phyloP scores from a whole-genome alignment of 35 echinoderm and acorn worm genomes.

The Diadema setosum region DNA sequence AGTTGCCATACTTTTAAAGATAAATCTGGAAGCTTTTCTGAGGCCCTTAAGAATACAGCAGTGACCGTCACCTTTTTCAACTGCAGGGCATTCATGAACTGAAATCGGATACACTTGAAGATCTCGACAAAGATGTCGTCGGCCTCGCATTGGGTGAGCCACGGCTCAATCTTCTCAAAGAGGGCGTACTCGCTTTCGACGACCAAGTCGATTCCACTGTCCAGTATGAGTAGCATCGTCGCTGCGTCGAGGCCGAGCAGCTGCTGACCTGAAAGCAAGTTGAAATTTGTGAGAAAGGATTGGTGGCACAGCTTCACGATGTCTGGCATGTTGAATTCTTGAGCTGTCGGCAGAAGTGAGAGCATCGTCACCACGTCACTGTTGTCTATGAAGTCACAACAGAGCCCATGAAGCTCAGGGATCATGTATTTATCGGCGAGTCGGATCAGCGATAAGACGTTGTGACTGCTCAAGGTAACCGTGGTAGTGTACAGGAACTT shows the following conservation, averaged over 20 bases:
- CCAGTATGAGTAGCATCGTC: background rate
- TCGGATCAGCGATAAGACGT: conserved; percentile 34
- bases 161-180: background rate
- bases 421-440: conserved; percentile 85
- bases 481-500: conserved; percentile 69
- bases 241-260: background rate
- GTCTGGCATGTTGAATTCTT: background rate
- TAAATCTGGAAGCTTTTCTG: background rate
- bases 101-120: background rate
- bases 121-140: background rate
- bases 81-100: background rate
- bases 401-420: conserved; percentile 28
- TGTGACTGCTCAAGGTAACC: conserved; percentile 25
- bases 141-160: background rate
- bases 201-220: background rate
- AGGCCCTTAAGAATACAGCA: background rate
- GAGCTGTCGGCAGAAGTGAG: background rate
- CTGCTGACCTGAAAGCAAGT: background rate
- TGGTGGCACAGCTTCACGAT: background rate
- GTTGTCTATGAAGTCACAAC: conserved; percentile 7
- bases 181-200: background rate
- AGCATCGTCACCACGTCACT: background rate
- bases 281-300: background rate
- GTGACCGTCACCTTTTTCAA: background rate
- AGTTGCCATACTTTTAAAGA: background rate